A percentile compares a stretch with the other conserved stretches of the same genome.
These are phyloP conservation scores for Lerema accius DNA, from an alignment of 1,140 invertebrate genomes.

Conservation along the genomic window DNA sequence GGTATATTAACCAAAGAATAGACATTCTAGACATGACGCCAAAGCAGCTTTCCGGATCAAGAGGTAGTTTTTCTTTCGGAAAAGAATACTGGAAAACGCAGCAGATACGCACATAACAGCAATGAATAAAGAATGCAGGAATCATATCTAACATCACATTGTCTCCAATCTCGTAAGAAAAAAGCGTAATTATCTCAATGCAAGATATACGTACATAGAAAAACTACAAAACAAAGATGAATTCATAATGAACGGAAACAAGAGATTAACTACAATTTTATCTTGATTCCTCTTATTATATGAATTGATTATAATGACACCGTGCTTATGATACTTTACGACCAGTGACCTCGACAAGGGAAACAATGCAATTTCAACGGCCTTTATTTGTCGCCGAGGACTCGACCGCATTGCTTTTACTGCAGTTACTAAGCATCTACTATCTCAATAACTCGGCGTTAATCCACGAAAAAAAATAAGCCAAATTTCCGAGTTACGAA, in stretches of 20 bases:
- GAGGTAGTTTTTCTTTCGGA: no score
- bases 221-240: neutral
- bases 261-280: conserved; percentile 12
- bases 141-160: neutral
- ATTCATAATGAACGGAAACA: conserved; percentile 13
- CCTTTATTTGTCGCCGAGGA: neutral
- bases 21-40: no score
- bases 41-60: no score
- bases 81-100: no score
- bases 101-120: no score
- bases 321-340: neutral
- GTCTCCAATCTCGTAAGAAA: no score
- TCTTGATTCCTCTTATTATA: conserved; percentile 5
- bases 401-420: neutral
- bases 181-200: no score
- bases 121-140: conserved; percentile 7
- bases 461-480: no score
- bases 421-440: neutral
- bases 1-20: no score
- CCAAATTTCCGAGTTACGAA: no score
- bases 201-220: no score
- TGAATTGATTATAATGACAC: conserved; percentile 2
- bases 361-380: conserved; percentile 1
- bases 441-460: neutral
- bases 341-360: conserved; percentile 7